phyloP scores from a whole-genome alignment of 1,140 invertebrate genomes.

The Bradynema listronoti region DNA sequence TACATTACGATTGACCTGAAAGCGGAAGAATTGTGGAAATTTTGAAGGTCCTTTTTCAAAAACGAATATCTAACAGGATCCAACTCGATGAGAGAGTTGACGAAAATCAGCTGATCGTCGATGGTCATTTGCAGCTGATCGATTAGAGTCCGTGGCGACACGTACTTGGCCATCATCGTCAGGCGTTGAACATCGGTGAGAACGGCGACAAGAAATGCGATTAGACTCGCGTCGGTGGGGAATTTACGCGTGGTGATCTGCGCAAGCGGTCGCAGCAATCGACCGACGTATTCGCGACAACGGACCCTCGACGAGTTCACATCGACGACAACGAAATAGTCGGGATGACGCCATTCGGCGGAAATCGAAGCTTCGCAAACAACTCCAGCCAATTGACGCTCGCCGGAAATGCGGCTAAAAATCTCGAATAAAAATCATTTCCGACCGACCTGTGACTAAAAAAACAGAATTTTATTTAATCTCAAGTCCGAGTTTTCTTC shows the following conservation, averaged over 20 bases:
- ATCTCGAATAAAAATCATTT: conserved; percentile 5
- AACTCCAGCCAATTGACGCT: conserved; percentile 27
- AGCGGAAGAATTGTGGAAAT: background rate
- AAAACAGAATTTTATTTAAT: no score
- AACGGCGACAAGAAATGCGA: conserved; percentile 13
- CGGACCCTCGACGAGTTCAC: conserved; percentile 29
- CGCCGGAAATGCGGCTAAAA: no score
- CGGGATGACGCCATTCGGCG: background rate
- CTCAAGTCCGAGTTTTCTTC: no score
- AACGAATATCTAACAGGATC: conserved; percentile 26
- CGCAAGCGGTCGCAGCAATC: conserved; percentile 19
- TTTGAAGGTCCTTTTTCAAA: background rate
- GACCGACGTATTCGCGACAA: conserved; percentile 24
- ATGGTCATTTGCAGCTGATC: conserved; percentile 25
- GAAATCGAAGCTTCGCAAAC: conserved; percentile 15
- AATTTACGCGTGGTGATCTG: conserved; percentile 9
- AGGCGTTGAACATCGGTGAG: conserved; percentile 30
- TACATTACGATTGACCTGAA: no score
- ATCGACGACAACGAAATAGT: conserved; percentile 20
- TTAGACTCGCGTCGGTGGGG: conserved; percentile 27
- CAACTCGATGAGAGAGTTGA: conserved; percentile 33
- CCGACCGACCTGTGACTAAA: background rate
- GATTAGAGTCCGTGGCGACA: conserved; percentile 18
- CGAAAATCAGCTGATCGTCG: conserved; percentile 27
- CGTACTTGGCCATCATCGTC: conserved; percentile 14